Evolutionary conservation across 2,888 invertebrate genomes (phyloP).

Genomic region (Listrodromus nycthemerus): DNA sequence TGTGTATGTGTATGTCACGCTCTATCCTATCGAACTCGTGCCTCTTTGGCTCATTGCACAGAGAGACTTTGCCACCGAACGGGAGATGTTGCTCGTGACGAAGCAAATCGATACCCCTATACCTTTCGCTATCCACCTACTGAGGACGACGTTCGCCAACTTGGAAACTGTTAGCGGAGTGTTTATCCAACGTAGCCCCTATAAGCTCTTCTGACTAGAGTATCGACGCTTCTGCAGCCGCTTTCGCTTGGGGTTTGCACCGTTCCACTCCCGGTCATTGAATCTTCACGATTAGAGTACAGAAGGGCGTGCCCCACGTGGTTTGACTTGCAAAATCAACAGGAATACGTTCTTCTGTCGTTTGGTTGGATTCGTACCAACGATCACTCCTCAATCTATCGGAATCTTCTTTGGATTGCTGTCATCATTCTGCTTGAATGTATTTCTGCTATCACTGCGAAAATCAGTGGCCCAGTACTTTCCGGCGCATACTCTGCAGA

Average conservation of each 20-base stretch:
- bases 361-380: background rate
- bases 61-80: constrained; percentile 30
- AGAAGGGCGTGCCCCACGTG: background rate
- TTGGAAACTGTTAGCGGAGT: constrained; percentile 71
- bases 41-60: constrained; percentile 40
- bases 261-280: background rate
- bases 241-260: background rate
- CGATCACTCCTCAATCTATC: background rate
- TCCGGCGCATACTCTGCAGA: constrained; percentile 22
- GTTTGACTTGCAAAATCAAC: background rate
- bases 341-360: background rate
- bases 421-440: background rate
- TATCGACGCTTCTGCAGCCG: constrained; percentile 39
- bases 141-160: constrained; percentile 36
- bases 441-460: background rate
- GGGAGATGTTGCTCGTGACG: constrained; percentile 66
- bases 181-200: constrained; percentile 75
- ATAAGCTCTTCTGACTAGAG: constrained; percentile 76
- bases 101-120: constrained; percentile 73
- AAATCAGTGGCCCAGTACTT: constrained; percentile 41
- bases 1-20: constrained; percentile 13
- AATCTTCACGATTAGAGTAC: constrained; percentile 2
- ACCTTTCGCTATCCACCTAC: background rate
- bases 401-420: background rate
- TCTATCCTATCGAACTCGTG: constrained; percentile 15